Conservation (phyloP, 2,888 invertebrate species). For the Ferrisia virgata region DNA sequence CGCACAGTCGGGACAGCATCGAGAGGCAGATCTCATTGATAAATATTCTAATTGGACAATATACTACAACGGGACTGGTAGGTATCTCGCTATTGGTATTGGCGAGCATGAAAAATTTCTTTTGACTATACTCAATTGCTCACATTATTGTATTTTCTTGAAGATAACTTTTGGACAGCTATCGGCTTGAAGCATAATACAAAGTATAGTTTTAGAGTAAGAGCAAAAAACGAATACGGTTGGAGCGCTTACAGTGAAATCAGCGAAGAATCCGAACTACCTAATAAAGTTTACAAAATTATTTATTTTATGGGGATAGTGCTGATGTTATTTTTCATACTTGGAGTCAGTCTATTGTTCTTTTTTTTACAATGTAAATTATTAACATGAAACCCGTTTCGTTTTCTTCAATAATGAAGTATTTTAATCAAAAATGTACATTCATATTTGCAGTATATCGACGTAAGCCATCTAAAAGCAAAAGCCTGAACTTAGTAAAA, state of each 20-base stretch:
- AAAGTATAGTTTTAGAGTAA: conserved; percentile 70
- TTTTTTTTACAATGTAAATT: conserved; percentile 29
- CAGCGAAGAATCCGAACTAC: conserved; percentile 33
- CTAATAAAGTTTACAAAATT: neutral
- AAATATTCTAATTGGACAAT: conserved; percentile 59
- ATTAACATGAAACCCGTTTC: neutral
- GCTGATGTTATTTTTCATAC: conserved; percentile 2
- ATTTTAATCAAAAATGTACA: too few relatives aligned
- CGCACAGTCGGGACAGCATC: neutral
- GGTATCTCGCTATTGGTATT: conserved; percentile 45
- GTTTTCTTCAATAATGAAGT: neutral
- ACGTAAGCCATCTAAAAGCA: conserved; percentile 13
- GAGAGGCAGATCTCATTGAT: conserved; percentile 30
- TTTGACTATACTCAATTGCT: too few relatives aligned
- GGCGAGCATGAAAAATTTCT: too few relatives aligned
- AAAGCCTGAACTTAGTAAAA: conserved; percentile 16
- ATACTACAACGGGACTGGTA: conserved; percentile 75
- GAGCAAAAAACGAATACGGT: conserved; percentile 75
- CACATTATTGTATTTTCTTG: too few relatives aligned
- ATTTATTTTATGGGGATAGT: neutral
- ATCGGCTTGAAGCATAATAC: conserved; percentile 62
- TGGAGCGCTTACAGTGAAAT: conserved; percentile 70
- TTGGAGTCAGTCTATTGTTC: neutral
- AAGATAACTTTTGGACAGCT: conserved; percentile 78
- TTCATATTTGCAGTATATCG: conserved; percentile 1